phyloP scores from a whole-genome alignment of 2,888 invertebrate species.

The Endomychus coccineus region DNA sequence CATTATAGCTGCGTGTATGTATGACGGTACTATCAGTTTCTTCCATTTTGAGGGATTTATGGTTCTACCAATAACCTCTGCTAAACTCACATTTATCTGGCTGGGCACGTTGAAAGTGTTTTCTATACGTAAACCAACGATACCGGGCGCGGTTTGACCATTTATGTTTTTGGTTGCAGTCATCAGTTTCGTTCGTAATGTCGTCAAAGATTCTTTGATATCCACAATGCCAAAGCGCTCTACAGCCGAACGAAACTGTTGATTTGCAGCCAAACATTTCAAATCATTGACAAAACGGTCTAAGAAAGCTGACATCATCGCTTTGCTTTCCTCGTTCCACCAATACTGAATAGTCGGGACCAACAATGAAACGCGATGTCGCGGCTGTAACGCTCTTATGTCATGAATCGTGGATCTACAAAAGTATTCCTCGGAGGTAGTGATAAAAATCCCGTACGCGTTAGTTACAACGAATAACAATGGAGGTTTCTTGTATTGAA shows the following conservation, averaged over 20 bases:
- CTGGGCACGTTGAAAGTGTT: not conserved
- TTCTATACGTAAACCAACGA: not conserved
- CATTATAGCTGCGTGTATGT: not conserved
- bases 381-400: conserved; percentile 6
- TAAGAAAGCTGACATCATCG: conserved; percentile 2
- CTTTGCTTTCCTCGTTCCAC: conserved; percentile 4
- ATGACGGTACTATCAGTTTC: conserved; percentile 1
- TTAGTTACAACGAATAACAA: conserved; percentile 8
- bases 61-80: not conserved
- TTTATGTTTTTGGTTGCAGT: conserved; percentile 7
- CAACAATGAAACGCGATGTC: not conserved
- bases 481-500: conserved; percentile 3
- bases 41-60: conserved; percentile 5
- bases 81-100: not conserved
- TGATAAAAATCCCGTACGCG: conserved; percentile 4
- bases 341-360: not conserved
- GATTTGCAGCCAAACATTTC: conserved; percentile 7
- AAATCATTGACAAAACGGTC: conserved; percentile 1
- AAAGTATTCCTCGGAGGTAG: conserved; percentile 7
- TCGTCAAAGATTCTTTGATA: not conserved
- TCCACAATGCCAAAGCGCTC: conserved; percentile 5
- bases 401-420: conserved; percentile 5
- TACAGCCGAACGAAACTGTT: conserved; percentile 8
- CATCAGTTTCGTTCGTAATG: conserved; percentile 2
- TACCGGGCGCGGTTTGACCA: conserved; percentile 1